A percentile compares a stretch with the other conserved stretches of the same genome.
These are phyloP conservation scores for Chrysolina haemoptera DNA, from an alignment of 2,888 invertebrate species.

Conservation along the genomic window DNA sequence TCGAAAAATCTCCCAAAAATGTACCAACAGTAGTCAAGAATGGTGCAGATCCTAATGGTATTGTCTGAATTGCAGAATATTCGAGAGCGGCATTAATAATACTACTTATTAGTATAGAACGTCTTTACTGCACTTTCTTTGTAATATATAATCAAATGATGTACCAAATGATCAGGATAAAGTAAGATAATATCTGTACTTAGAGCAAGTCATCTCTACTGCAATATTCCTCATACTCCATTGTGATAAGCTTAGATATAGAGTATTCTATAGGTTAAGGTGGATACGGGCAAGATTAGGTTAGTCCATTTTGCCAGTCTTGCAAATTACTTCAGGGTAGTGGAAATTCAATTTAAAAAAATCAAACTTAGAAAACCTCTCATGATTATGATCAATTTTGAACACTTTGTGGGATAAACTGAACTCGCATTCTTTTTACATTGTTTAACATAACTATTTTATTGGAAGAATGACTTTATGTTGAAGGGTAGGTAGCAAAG, in stretches of 20 bases:
- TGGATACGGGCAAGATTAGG: background rate
- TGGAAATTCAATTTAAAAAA: background rate
- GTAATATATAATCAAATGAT: constrained; percentile 21
- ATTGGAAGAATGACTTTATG: no score
- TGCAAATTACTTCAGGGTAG: background rate
- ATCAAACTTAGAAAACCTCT: background rate
- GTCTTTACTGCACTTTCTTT: constrained; percentile 15
- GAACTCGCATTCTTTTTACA: no score
- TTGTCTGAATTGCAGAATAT: constrained; percentile 10
- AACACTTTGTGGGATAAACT: no score
- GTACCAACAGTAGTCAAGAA: constrained; percentile 19
- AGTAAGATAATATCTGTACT: constrained; percentile 16
- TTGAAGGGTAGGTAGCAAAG: no score
- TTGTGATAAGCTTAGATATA: constrained; percentile 39
- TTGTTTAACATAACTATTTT: no score
- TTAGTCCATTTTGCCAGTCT: background rate
- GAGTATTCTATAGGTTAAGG: background rate
- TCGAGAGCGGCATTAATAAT: background rate
- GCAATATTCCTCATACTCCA: constrained; percentile 33
- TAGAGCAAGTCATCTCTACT: constrained; percentile 19
- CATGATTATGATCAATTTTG: background rate
- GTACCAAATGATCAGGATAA: constrained; percentile 32
- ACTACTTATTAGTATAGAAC: background rate
- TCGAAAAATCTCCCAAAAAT: constrained; percentile 26
- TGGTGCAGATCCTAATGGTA: constrained; percentile 25